A percentile compares a stretch with the other conserved stretches of the same genome.
Evolutionary conservation across 2,797 vertebrate species (phyloP).

Genomic region (Hafferia zeledoni): DNA sequence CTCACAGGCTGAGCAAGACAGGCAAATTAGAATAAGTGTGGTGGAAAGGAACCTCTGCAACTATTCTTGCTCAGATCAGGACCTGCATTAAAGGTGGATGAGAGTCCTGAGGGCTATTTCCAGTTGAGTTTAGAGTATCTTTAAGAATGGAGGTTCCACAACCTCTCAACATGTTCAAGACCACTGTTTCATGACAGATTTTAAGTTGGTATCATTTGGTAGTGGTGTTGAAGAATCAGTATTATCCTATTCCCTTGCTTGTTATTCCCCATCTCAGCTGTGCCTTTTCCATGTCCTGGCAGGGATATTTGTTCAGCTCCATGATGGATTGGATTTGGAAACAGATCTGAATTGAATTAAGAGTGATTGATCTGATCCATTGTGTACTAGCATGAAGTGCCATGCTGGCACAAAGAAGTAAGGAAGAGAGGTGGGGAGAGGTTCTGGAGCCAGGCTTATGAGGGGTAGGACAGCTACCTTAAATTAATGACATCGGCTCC

Average conservation of each 20-base stretch:
- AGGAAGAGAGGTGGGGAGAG: not conserved
- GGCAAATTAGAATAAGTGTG: not conserved
- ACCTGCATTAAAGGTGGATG: not conserved
- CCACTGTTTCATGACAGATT: not conserved
- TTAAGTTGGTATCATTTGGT: not conserved
- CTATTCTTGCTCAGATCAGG: not conserved
- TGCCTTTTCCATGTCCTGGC: not conserved
- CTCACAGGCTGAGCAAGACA: not conserved
- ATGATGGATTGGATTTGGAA: not conserved
- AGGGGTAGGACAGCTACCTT: not conserved
- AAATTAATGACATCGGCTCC: not conserved
- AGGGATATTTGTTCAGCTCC: not conserved
- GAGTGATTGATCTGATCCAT: not conserved
- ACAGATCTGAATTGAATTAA: not conserved
- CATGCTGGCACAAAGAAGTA: not conserved
- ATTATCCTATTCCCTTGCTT: not conserved
- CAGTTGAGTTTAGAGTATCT: not conserved
- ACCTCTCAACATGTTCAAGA: not conserved
- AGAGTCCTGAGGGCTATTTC: not conserved
- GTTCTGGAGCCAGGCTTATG: not conserved
- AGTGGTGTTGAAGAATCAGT: not conserved
- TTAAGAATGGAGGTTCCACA: not conserved
- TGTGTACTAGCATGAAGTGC: not conserved
- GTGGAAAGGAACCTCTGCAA: not conserved
- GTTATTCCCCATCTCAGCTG: not conserved